Conservation (phyloP, 2,797 vertebrate species). For the Columba guinea region DNA sequence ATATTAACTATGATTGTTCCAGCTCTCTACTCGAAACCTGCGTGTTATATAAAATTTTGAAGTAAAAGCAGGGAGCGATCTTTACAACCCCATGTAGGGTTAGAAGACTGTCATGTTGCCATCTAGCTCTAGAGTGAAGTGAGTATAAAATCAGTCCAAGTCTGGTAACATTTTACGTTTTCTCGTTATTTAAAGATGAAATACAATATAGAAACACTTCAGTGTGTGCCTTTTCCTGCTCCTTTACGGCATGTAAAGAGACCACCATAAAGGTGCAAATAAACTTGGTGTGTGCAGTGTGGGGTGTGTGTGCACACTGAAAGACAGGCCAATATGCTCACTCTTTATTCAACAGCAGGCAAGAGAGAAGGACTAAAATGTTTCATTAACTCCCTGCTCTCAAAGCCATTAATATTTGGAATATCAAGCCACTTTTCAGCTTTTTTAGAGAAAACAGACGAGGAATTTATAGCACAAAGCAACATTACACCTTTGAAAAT, state of each 20-base stretch:
- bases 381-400: neutral
- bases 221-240: neutral
- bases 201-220: neutral
- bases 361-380: neutral
- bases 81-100: neutral
- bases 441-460: neutral
- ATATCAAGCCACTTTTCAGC: neutral
- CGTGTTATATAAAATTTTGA: neutral
- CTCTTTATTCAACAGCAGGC: neutral
- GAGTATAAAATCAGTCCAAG: neutral
- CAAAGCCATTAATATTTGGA: neutral
- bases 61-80: neutral
- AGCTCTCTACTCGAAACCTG: slow-evolving; percentile 19
- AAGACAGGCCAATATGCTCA: neutral
- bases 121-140: neutral
- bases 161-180: neutral
- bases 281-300: neutral
- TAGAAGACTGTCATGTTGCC: neutral
- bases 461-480: neutral
- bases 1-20: slow-evolving; percentile 69
- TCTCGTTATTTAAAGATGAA: neutral
- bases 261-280: neutral
- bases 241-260: neutral
- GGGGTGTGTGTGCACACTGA: neutral
- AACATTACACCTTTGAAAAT: neutral